These are phyloP conservation scores for Noctua pronuba DNA, from an alignment of 2,888 invertebrate species.

Conservation along the genomic window DNA sequence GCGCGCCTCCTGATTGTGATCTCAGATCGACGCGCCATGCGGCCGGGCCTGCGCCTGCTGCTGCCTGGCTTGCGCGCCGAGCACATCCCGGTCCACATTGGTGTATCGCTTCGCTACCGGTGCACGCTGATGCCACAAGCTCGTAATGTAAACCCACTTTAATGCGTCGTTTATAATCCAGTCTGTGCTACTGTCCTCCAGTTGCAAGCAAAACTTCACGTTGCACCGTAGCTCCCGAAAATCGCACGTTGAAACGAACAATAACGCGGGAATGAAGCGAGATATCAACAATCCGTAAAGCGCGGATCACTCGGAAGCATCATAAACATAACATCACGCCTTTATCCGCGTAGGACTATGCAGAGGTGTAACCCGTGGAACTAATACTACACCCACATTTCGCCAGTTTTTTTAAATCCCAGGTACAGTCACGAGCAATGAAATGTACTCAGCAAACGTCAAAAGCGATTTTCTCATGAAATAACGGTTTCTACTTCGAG, in stretches of 20 bases:
- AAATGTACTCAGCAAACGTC: not conserved
- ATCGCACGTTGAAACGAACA: not conserved
- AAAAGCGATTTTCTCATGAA: not conserved
- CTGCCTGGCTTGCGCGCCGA: not conserved
- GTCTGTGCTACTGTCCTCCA: not conserved
- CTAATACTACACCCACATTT: not conserved
- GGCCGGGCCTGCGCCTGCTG: not conserved
- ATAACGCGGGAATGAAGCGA: too few species aligned
- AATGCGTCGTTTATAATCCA: not conserved
- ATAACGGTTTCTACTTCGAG: not conserved
- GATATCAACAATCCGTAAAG: not conserved
- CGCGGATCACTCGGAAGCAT: not conserved
- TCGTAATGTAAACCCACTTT: not conserved
- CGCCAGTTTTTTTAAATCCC: too few species aligned
- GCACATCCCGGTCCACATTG: not conserved
- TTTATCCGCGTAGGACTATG: not conserved
- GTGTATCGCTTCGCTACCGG: too few species aligned
- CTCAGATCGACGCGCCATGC: not conserved
- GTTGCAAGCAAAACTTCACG: not conserved
- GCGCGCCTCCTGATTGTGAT: conserved; percentile 28
- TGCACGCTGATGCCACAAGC: too few species aligned
- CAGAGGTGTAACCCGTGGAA: not conserved
- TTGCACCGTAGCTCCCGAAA: not conserved
- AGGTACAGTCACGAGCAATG: not conserved
- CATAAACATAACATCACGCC: not conserved